Percentiles rank a stretch among this genome's conserved stretches.
Evolutionary conservation across 2,113 vertebrate genomes (phyloP).

Genomic region (Seriola dumerili): DNA sequence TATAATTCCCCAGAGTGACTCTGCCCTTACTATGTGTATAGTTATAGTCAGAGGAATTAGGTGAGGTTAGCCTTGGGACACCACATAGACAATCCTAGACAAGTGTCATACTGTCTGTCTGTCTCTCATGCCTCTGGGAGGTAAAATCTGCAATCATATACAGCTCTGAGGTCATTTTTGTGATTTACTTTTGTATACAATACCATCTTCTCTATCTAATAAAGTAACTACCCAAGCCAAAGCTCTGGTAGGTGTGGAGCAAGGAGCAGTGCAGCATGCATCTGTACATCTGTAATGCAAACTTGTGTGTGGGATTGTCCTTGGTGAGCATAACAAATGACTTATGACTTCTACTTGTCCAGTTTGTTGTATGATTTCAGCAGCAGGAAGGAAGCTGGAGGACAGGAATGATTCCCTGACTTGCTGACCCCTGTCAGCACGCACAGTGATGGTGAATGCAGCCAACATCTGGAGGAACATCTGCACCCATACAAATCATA

Average conservation of each 20-base stretch:
- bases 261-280: neutral
- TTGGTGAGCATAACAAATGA: slow-evolving; percentile 17
- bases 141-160: neutral
- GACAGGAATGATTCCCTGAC: slow-evolving; percentile 26
- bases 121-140: neutral
- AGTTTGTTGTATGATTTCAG: slow-evolving; percentile 27
- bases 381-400: slow-evolving; percentile 25
- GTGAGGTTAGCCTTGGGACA: neutral
- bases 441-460: slow-evolving; percentile 16
- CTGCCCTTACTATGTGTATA: neutral
- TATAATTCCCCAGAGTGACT: neutral
- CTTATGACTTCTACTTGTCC: slow-evolving; percentile 17
- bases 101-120: neutral
- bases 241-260: neutral
- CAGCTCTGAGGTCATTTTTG: neutral
- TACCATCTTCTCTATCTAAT: neutral
- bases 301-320: neutral
- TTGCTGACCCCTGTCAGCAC: slow-evolving; percentile 46
- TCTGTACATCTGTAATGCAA: slow-evolving; percentile 14
- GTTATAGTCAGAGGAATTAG: slow-evolving; percentile 23
- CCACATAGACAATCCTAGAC: neutral
- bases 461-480: slow-evolving; percentile 52
- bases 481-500: slow-evolving; percentile 37
- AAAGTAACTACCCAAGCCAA: neutral
- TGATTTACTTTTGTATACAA: neutral